Evolutionary conservation across 2,797 vertebrate genomes (phyloP).

Genomic region (Champsocephalus esox): DNA sequence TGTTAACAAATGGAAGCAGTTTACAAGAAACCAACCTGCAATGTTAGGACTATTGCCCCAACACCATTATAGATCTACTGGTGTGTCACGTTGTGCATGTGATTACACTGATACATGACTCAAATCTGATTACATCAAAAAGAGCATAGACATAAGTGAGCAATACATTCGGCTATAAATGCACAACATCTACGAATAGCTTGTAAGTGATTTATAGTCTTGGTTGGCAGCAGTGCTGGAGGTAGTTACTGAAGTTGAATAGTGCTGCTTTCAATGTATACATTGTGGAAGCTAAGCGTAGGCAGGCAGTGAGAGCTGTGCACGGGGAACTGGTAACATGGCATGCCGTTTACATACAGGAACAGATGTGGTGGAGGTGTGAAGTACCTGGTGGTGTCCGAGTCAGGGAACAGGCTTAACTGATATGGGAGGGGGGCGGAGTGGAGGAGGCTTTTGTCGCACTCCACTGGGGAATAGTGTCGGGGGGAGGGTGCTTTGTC

Average conservation of each 20-base stretch:
- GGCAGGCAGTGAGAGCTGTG: background rate
- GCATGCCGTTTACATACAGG: conserved; percentile 20
- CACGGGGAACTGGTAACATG: background rate
- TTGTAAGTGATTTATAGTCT: background rate
- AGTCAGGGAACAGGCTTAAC: conserved; percentile 95
- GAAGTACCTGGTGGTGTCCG: conserved; percentile 95
- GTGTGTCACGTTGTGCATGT: no score
- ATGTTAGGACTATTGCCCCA: background rate
- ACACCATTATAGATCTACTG: background rate
- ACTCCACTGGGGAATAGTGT: conserved; percentile 96
- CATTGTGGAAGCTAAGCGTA: background rate
- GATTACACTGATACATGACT: no score
- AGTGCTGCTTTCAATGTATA: no score
- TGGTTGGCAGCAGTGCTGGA: background rate
- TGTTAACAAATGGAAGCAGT: background rate
- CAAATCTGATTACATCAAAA: no score
- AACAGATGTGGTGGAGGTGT: conserved; percentile 31
- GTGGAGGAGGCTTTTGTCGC: conserved; percentile 96
- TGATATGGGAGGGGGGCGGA: conserved; percentile 94
- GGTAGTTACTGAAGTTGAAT: no score
- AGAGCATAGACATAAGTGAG: background rate
- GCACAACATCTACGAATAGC: background rate
- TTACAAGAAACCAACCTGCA: background rate
- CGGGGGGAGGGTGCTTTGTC: conserved; percentile 95
- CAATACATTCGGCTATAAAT: background rate